Conservation (phyloP, 2,113 vertebrate species). For the Otolemur garnettii region DNA sequence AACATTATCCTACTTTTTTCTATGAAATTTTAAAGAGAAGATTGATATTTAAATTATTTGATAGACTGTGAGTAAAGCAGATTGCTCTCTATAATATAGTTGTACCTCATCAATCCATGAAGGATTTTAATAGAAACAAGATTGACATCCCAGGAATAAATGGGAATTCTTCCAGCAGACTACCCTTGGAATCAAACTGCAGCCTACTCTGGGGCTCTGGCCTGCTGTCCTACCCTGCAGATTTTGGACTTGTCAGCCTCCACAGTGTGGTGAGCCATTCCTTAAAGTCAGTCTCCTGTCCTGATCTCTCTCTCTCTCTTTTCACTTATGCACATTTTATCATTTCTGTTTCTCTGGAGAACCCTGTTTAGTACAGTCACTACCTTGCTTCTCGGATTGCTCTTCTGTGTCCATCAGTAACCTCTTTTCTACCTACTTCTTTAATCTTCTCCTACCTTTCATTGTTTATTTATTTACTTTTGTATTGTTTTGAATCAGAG, state of each 20-base stretch:
- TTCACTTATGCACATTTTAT: not conserved
- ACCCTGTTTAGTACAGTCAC: not conserved
- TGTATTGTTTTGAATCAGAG: too few relatives aligned
- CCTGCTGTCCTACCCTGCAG: not conserved
- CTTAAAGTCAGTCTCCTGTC: not conserved
- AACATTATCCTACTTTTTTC: not conserved
- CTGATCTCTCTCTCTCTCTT: not conserved
- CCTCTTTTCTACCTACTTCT: not conserved
- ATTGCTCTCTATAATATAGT: not conserved
- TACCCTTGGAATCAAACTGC: not conserved
- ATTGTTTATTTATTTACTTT: too few relatives aligned
- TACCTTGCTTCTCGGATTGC: not conserved
- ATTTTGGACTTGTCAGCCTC: not conserved
- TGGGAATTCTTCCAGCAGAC: not conserved
- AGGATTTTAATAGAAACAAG: not conserved
- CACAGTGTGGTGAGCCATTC: not conserved
- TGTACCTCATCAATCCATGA: not conserved
- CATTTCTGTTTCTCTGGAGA: not conserved
- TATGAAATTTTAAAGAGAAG: not conserved
- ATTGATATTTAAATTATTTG: not conserved
- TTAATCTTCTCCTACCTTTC: not conserved
- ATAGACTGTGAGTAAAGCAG: not conserved
- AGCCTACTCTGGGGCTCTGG: not conserved
- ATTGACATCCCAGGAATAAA: not conserved
- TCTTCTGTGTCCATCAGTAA: not conserved